Evolutionary conservation across 2,113 vertebrate genomes (phyloP), one percentile per base, ranked within the genome.

Genomic region (Lagopus muta): DNA sequence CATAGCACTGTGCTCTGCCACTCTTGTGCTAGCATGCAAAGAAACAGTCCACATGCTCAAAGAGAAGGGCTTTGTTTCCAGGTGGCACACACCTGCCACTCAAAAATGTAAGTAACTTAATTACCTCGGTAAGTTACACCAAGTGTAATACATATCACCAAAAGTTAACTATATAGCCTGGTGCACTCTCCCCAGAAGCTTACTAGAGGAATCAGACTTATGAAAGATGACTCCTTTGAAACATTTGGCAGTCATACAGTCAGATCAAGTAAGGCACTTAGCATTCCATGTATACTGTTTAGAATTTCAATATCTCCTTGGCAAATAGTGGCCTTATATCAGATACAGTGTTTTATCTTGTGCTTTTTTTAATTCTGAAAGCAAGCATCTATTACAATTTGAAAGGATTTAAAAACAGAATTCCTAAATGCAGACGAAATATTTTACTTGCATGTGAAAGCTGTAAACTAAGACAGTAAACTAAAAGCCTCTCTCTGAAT

Each of bases 331-430:
- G 62, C 58, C 70, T 22, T 85, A 25, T 40, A 90, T 93, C 25
- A 81, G 43, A 89, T 8, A 71, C 5, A 66, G 62, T 48, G n/a
- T 11, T 82, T 48, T 67, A 83, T 30, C 30, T 66, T 80, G 10
- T 34, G n/a, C 30, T 52, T 84, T 36, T 40, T 67, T 32, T 54
- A 36, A 69, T 65, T 89, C 54, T 92, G 28, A 75, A 95, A 93
- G 32, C 24, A 86, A 85, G 34, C 9, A 69, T 45, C 64, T 32
- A 54, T 34, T 69, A 71, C 80, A 10, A 24, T 89, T 38, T 42
- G 20, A 88, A 64, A 61, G 55, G 64, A 82, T 67, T 91, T 93
- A 70, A 92, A 94, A 94, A 86, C 36, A 85, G 57, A 86, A 67
- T 45, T 62, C 67, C 32, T 79, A 76, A 69, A 69, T 82, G 24